Percentiles rank a stretch among this genome's conserved stretches.
Evolutionary conservation across 2,888 invertebrate genomes (phyloP).

Genomic region (Pheosia gnoma): DNA sequence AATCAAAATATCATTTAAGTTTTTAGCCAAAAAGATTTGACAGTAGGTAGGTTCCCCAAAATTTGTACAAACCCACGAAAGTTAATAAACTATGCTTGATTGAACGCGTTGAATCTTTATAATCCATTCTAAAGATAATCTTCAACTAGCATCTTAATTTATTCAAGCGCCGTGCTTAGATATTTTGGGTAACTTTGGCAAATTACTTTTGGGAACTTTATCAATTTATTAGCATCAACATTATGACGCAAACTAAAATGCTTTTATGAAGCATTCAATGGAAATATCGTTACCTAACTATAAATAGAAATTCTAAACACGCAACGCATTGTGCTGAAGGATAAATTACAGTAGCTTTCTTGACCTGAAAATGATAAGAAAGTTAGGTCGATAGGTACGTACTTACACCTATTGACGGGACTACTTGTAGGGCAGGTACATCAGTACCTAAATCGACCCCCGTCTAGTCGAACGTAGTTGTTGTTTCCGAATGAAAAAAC

Average conservation of each 20-base stretch:
- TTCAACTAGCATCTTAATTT: neutral
- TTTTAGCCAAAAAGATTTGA: neutral
- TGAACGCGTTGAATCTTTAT: too few relatives aligned
- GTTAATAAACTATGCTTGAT: too few relatives aligned
- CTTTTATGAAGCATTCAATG: constrained; percentile 19
- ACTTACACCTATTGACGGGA: too few relatives aligned
- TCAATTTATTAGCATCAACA: constrained; percentile 17
- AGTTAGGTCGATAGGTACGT: too few relatives aligned
- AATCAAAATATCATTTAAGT: neutral
- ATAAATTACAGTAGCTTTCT: constrained; percentile 13
- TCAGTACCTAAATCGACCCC: too few relatives aligned
- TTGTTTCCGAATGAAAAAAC: too few relatives aligned
- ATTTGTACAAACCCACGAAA: neutral
- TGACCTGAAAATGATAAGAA: constrained; percentile 10
- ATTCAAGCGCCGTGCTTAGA: neutral
- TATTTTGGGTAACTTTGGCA: neutral
- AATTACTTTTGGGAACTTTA: constrained; percentile 1
- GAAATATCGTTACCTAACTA: constrained; percentile 10
- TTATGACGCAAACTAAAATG: constrained; percentile 16
- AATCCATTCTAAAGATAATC: too few relatives aligned
- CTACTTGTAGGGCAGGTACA: too few relatives aligned
- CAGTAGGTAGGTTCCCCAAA: neutral
- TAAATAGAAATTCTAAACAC: constrained; percentile 24
- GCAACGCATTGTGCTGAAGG: constrained; percentile 25
- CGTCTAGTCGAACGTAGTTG: too few relatives aligned